phyloP scores from a whole-genome alignment of 2,113 vertebrate species.

The Stomatorhinus ivindoensis region DNA sequence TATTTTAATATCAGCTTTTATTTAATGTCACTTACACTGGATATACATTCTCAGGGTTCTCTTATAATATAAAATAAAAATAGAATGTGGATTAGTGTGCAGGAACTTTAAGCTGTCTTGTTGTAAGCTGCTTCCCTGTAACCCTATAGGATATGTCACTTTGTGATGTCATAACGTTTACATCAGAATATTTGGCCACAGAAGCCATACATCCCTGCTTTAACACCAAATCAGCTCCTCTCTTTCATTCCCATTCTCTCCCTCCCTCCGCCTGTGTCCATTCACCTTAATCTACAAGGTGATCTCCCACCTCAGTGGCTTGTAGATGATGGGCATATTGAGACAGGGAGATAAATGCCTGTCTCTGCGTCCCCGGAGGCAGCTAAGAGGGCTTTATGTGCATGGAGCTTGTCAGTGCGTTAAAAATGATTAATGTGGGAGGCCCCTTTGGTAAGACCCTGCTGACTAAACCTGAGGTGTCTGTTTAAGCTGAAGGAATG shows the following conservation, averaged over 20 bases:
- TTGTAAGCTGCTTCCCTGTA: not conserved
- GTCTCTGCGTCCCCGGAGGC: not conserved
- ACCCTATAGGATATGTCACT: not conserved
- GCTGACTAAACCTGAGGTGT: not conserved
- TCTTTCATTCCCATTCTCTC: not conserved
- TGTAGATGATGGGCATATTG: not conserved
- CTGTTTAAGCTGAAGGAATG: not conserved
- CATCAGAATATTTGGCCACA: not conserved
- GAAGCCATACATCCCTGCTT: not conserved
- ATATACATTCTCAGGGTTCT: not conserved
- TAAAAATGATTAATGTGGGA: not conserved
- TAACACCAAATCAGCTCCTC: not conserved
- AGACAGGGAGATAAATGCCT: not conserved
- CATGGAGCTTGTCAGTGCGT: not conserved
- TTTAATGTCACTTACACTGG: not conserved
- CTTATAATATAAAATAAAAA: not conserved
- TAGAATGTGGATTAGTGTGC: not conserved
- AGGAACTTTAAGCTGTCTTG: not conserved
- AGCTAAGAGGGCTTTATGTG: not conserved
- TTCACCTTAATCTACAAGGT: constrained; percentile 3
- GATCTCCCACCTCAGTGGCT: not conserved
- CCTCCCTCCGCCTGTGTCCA: not conserved
- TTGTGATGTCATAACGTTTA: not conserved
- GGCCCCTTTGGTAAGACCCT: not conserved
- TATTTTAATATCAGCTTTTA: not conserved